These are phyloP conservation scores for Drosophila kohkoa DNA, from an alignment of 1,140 invertebrate genomes.

Conservation along the genomic window DNA sequence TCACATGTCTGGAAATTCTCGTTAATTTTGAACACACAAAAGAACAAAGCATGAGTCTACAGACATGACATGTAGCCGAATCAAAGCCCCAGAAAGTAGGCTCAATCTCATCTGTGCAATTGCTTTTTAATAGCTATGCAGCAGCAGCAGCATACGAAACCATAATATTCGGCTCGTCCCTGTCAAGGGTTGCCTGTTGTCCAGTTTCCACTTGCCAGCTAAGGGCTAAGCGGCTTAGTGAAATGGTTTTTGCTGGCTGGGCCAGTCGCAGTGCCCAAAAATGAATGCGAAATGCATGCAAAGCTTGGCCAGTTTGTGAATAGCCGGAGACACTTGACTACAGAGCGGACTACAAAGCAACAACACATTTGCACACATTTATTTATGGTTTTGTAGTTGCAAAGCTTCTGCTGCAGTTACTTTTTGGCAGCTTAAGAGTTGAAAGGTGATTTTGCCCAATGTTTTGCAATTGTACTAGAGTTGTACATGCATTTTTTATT, in stretches of 20 bases:
- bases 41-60: not conserved
- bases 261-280: conserved; percentile 27
- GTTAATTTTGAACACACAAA: too few species aligned
- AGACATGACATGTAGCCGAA: not conserved
- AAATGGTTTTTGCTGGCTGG: conserved; percentile 25
- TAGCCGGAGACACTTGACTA: conserved; percentile 15
- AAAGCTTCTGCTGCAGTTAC: conserved; percentile 30
- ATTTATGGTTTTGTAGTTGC: conserved; percentile 12
- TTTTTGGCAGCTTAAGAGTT: conserved; percentile 37
- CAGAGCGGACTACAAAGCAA: conserved; percentile 18
- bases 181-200: not conserved
- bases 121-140: conserved; percentile 52
- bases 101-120: conserved; percentile 53
- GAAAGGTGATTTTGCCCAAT: conserved; percentile 35
- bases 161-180: not conserved
- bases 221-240: conserved; percentile 55
- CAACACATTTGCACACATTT: not conserved
- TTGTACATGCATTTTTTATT: not conserved
- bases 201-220: conserved; percentile 16
- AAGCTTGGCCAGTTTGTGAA: conserved; percentile 1
- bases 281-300: conserved; percentile 51
- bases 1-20: not conserved
- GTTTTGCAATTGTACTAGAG: conserved; percentile 23
- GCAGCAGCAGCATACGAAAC: conserved; percentile 1
- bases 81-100: conserved; percentile 46